These are phyloP conservation scores for Anoplolepis gracilipes DNA, from an alignment of 1,140 invertebrate genomes.

Conservation along the genomic window DNA sequence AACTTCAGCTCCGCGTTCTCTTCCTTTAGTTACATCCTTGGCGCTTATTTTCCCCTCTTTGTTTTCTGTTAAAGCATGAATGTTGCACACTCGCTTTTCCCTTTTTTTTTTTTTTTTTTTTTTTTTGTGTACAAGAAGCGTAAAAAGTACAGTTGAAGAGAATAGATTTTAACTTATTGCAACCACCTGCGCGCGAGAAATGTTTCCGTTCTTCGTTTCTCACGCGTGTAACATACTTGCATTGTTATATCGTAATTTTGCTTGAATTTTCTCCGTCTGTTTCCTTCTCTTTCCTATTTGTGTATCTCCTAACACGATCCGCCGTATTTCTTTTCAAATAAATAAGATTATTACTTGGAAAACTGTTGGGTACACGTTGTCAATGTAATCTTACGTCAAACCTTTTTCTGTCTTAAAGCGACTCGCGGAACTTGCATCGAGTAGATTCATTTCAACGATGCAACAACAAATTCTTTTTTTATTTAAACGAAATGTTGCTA, in stretches of 20 bases:
- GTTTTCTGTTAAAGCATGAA: constrained; percentile 6
- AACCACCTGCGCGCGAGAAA: constrained; percentile 36
- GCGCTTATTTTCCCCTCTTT: neutral
- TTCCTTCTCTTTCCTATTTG: neutral
- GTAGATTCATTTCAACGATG: constrained; percentile 1
- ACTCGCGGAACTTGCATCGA: constrained; percentile 16
- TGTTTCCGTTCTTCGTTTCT: constrained; percentile 8
- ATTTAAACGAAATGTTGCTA: neutral
- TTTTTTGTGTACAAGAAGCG: neutral
- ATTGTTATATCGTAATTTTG: neutral
- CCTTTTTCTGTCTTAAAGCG: neutral
- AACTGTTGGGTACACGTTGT: neutral
- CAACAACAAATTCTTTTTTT: neutral
- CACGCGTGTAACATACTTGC: neutral
- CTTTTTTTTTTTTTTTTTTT: neutral
- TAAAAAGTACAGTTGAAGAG: constrained; percentile 37
- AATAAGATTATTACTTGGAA: constrained; percentile 48
- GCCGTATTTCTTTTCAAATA: neutral
- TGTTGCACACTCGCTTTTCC: neutral
- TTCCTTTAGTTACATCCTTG: constrained; percentile 8
- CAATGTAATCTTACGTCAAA: neutral
- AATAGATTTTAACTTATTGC: constrained; percentile 49
- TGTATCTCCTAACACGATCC: neutral
- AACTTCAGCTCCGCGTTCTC: constrained; percentile 6
- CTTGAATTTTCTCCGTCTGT: neutral